Percentiles rank a stretch among this genome's conserved stretches.
Conservation (phyloP, 2,888 invertebrate genomes). For the Epirrhoe tristata region DNA sequence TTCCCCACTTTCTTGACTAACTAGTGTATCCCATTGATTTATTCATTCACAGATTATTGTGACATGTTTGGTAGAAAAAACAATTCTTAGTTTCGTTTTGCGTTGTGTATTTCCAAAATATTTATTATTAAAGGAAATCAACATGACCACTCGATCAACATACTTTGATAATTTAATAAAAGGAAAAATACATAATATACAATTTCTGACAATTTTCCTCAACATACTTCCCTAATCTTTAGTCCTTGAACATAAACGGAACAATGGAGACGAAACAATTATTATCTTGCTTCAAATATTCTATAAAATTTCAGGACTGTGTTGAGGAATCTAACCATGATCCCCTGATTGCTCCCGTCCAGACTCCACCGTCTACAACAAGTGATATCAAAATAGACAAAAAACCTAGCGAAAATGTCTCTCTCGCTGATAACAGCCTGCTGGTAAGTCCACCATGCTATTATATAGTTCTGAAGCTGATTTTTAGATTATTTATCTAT, state of each 20-base stretch:
- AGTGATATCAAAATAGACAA: constrained; percentile 62
- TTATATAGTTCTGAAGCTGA: too few relatives aligned
- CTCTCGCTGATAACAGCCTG: constrained; percentile 88
- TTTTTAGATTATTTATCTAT: too few relatives aligned
- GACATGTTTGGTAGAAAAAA: too few relatives aligned
- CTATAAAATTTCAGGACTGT: constrained; percentile 63
- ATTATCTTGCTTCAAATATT: neutral
- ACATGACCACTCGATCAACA: neutral
- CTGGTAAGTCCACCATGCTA: constrained; percentile 66
- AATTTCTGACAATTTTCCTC: neutral
- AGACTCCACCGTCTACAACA: constrained; percentile 46
- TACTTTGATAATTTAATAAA: neutral
- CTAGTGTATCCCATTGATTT: too few relatives aligned
- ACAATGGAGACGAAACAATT: neutral
- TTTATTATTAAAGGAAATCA: neutral
- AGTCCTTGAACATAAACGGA: neutral
- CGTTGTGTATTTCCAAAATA: too few relatives aligned
- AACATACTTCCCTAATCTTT: neutral
- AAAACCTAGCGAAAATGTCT: constrained; percentile 81
- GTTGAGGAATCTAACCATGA: constrained; percentile 76
- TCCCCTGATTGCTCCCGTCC: constrained; percentile 68
- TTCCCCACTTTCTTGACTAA: too few relatives aligned
- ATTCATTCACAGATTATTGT: too few relatives aligned
- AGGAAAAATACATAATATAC: neutral
- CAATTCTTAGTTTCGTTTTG: too few relatives aligned